Base-by-base conservation (phyloP, 2,113 vertebrate species). In the Nanorana parkeri region DNA sequence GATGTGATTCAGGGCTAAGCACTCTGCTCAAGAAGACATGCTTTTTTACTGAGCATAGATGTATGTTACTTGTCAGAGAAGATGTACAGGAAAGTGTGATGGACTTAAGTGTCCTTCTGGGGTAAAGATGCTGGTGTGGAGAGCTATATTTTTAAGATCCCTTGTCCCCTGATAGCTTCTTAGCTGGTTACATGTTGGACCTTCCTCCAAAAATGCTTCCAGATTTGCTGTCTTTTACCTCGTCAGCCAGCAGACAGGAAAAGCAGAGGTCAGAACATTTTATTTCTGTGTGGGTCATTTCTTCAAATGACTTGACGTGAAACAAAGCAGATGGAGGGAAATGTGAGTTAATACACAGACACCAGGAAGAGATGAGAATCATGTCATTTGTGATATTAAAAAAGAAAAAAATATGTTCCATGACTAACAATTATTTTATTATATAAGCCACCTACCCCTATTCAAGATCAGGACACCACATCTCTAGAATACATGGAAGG, bases 1-100 rank as follows among this genome's bases (percentile, higher is more conserved):
- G 80, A 83, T 83, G 72, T 83, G 72, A 83, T 76, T 75, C 80
- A 58, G 28, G 68, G 26, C 41, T 81, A 81, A 81, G 75, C 80
- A 81, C 60, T 23, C 69, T 66, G 61, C 80, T 76, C 72, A 64
- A 83, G 28, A 68, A 60, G 72, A 76, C 63, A 75, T 67, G 72
- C 76, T 83, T 60, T 76, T 83, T 76, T 47, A 67, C 29, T 26
- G 63, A 76, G 76, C 20, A 23, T 68, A 83, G 68, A 83, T 52
- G 56, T 67, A 74, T 65, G 60, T 67, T 74, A 55, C 56, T 41
- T 61, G 47, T 29, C 41, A 54, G n/a, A 54, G 6, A 83, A 41
- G 68, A 76, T 68, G 63, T 47, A 68, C 23, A n/a, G 20, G 29
- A 56, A 47, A 47, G 28, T 17, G 71, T 65, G 72, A 24, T 47